These are phyloP conservation scores for Rhabdomys dilectus DNA, from an alignment of 2,113 vertebrate genomes.

Conservation along the genomic window DNA sequence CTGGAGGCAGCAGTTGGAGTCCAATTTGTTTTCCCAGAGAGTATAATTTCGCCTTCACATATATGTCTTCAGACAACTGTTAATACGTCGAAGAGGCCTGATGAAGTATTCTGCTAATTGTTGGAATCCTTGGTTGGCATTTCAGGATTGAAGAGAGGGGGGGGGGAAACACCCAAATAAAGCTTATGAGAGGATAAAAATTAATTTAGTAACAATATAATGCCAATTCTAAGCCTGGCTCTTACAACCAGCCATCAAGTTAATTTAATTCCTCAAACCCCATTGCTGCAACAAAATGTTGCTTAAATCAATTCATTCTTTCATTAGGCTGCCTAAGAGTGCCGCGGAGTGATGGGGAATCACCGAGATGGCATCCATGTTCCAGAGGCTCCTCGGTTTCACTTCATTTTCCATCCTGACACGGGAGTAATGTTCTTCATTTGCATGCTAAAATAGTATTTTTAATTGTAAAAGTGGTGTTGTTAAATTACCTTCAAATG, in stretches of 20 bases:
- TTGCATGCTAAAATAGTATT: slow-evolving; percentile 85
- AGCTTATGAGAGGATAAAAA: slow-evolving; percentile 81
- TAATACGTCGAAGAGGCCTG: slow-evolving; percentile 19
- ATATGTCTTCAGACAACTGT: slow-evolving; percentile 51
- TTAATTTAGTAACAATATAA: slow-evolving; percentile 87
- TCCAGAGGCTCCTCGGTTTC: slow-evolving; percentile 86
- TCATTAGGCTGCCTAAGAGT: slow-evolving; percentile 85
- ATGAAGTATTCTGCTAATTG: slow-evolving; percentile 59
- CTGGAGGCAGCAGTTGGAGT: slow-evolving; percentile 36
- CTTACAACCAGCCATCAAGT: slow-evolving; percentile 85
- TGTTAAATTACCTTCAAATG: slow-evolving; percentile 88
- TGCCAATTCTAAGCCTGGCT: slow-evolving; percentile 79
- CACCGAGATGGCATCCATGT: slow-evolving; percentile 83
- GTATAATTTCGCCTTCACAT: slow-evolving; percentile 70
- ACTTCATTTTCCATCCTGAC: slow-evolving; percentile 85
- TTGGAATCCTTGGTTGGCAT: slow-evolving; percentile 70
- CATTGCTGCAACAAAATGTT: slow-evolving; percentile 85
- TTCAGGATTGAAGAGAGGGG: slow-evolving; percentile 71
- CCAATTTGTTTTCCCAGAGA: slow-evolving; percentile 67
- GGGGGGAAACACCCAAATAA: slow-evolving; percentile 72
- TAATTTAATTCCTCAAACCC: slow-evolving; percentile 89
- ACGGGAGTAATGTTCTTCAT: slow-evolving; percentile 86
- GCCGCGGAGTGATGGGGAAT: slow-evolving; percentile 85
- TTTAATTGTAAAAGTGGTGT: slow-evolving; percentile 88
- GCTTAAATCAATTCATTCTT: slow-evolving; percentile 89